Evolutionary conservation across 2,888 invertebrate species (phyloP).

Genomic region (Eulithis testata): DNA sequence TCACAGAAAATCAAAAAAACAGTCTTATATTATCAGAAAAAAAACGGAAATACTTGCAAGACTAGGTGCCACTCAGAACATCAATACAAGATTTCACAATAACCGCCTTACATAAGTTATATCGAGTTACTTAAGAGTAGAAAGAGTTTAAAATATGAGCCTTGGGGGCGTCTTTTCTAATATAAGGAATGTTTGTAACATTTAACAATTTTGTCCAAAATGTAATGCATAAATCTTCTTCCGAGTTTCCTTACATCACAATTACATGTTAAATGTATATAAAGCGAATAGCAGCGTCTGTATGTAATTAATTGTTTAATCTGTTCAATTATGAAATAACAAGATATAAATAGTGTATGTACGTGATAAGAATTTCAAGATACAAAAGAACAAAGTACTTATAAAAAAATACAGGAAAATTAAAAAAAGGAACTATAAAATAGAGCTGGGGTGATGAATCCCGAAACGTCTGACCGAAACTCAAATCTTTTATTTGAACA

Average conservation of each 20-base stretch:
- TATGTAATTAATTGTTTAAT: neutral
- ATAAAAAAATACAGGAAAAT: conserved; percentile 26
- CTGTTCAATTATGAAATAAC: neutral
- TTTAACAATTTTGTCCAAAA: conserved; percentile 36
- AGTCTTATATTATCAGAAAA: conserved; percentile 72
- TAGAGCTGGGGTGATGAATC: conserved; percentile 25
- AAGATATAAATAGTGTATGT: neutral
- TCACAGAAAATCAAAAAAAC: conserved; percentile 61
- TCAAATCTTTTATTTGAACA: conserved; percentile 1
- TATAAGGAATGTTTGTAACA: conserved; percentile 52
- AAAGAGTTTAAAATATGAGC: conserved; percentile 49
- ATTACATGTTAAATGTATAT: conserved; percentile 6
- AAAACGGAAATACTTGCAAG: conserved; percentile 62
- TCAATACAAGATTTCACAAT: conserved; percentile 53
- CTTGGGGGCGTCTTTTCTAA: conserved; percentile 58
- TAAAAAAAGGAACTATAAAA: conserved; percentile 33
- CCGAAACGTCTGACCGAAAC: conserved; percentile 19
- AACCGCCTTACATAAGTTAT: conserved; percentile 53
- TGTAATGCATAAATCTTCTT: conserved; percentile 25
- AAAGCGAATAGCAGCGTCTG: conserved; percentile 4
- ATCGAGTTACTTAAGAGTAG: conserved; percentile 51
- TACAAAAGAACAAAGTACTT: conserved; percentile 16
- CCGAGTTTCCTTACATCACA: conserved; percentile 9
- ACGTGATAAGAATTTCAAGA: neutral
- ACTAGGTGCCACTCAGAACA: conserved; percentile 65